Percentiles rank a stretch among this genome's conserved stretches.
These are phyloP conservation scores for Limosa lapponica DNA, from an alignment of 2,797 vertebrate genomes.

Conservation along the genomic window DNA sequence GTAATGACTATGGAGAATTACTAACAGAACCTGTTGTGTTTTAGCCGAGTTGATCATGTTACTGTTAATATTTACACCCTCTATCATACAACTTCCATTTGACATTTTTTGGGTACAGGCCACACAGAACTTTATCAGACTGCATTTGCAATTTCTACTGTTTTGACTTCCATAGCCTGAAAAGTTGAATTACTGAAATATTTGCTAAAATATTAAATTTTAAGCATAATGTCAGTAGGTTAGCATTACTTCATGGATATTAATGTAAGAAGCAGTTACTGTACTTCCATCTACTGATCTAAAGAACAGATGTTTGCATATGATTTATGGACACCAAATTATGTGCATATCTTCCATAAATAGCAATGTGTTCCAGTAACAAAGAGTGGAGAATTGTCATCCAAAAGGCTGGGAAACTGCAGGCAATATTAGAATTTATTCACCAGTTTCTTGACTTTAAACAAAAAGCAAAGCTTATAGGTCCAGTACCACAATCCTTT, in stretches of 20 bases:
- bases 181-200: slow-evolving; percentile 12
- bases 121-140: neutral
- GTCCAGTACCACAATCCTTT: neutral
- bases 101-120: neutral
- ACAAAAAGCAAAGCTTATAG: neutral
- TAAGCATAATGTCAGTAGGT: neutral
- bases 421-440: neutral
- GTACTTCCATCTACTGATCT: slow-evolving; percentile 60
- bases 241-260: slow-evolving; percentile 49
- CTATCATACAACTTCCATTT: neutral
- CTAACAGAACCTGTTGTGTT: neutral
- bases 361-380: slow-evolving; percentile 57
- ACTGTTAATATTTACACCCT: neutral
- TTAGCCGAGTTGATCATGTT: neutral
- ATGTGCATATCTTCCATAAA: slow-evolving; percentile 65
- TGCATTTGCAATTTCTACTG: neutral
- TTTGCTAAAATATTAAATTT: slow-evolving; percentile 2
- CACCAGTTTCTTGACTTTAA: slow-evolving; percentile 10
- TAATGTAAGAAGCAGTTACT: slow-evolving; percentile 70
- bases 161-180: neutral
- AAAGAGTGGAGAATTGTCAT: slow-evolving; percentile 2
- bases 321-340: slow-evolving; percentile 66
- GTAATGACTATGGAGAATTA: neutral
- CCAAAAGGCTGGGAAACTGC: neutral
- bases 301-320: slow-evolving; percentile 74